phyloP scores from a whole-genome alignment of 2,888 invertebrate species.

The Elaeidobius kamerunicus region DNA sequence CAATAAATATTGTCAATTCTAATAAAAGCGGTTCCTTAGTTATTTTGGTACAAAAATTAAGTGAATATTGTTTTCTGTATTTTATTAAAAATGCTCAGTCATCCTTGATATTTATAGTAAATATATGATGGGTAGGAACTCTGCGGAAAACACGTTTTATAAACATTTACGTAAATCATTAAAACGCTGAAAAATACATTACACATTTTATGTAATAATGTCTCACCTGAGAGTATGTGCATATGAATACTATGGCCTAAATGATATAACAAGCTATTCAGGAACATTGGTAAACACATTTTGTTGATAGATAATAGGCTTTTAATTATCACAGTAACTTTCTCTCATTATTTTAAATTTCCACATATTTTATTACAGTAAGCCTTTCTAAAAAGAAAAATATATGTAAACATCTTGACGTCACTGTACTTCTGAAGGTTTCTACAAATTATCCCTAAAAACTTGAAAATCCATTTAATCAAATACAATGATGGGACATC shows the following conservation, averaged over 20 bases:
- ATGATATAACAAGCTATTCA: constrained; percentile 18
- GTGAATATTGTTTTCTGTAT: constrained; percentile 32
- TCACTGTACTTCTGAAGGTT: no score
- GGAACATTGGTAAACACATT: constrained; percentile 36
- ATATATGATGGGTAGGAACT: constrained; percentile 34
- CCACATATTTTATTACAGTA: constrained; percentile 32
- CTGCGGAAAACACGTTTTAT: constrained; percentile 43
- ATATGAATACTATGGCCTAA: constrained; percentile 21
- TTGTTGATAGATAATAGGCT: constrained; percentile 36
- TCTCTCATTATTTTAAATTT: constrained; percentile 32
- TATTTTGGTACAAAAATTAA: constrained; percentile 36
- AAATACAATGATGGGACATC: no score
- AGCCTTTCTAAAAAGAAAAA: constrained; percentile 45
- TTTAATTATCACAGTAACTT: constrained; percentile 31
- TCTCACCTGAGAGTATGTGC: constrained; percentile 32
- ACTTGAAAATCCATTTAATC: no score
- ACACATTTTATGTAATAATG: constrained; percentile 24
- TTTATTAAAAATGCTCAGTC: constrained; percentile 28
- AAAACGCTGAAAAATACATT: constrained; percentile 14
- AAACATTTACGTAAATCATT: constrained; percentile 26
- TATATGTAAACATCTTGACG: no score
- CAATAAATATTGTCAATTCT: constrained; percentile 38
- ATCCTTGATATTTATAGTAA: constrained; percentile 35
- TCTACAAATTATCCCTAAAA: no score
- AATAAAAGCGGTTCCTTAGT: constrained; percentile 35